Conservation (phyloP, 2,113 vertebrate genomes). For the Gallinago paraguaiae region DNA sequence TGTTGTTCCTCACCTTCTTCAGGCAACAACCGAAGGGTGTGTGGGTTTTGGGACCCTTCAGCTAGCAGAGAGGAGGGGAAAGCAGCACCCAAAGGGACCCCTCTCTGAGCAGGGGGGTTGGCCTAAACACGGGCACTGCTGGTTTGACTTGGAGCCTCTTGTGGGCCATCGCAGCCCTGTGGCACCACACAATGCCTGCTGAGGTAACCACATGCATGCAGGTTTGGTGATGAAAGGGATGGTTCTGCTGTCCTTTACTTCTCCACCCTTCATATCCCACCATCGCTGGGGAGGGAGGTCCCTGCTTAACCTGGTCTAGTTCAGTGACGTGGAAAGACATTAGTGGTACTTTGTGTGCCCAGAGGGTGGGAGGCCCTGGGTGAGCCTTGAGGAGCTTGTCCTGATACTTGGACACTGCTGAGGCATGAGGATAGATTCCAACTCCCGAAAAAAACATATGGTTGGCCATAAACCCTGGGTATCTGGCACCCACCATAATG, state of each 20-base stretch:
- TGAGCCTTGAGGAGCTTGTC: background rate
- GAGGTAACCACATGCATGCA: background rate
- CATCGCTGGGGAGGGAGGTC: background rate
- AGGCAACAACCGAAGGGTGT: background rate
- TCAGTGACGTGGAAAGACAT: background rate
- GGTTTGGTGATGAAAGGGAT: background rate
- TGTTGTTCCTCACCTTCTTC: background rate
- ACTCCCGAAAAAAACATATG: fast-evolving
- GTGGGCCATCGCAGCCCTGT: fast-evolving
- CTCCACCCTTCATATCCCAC: background rate
- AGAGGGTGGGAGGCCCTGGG: background rate
- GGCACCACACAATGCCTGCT: fast-evolving
- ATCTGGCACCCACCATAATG: background rate
- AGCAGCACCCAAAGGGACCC: background rate
- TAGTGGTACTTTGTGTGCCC: background rate
- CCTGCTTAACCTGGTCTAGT: background rate
- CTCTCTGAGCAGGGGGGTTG: background rate
- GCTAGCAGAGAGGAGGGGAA: background rate
- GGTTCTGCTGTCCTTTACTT: background rate
- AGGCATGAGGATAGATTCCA: background rate
- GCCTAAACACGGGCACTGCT: fast-evolving
- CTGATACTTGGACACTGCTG: background rate
- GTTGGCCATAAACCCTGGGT: background rate
- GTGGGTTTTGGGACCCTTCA: background rate
- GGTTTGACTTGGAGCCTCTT: fast-evolving